Conservation (phyloP, 1,140 invertebrate species). For the Cydia strobilella region DNA sequence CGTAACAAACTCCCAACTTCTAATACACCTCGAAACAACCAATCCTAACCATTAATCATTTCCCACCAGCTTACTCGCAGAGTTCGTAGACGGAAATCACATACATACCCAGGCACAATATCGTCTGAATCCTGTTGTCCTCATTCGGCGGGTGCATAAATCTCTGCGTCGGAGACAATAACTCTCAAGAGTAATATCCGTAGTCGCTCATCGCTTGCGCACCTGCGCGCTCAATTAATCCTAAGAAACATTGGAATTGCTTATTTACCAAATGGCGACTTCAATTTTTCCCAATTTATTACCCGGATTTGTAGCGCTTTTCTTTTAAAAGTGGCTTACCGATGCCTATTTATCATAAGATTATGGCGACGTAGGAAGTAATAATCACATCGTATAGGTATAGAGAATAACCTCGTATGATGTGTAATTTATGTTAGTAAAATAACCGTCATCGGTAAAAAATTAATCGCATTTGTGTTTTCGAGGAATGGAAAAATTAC, state of each 20-base stretch:
- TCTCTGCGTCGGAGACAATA: constrained; percentile 5
- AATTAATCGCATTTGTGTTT: too few species aligned
- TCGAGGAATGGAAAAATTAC: too few species aligned
- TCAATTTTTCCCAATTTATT: neutral
- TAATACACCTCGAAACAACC: too few species aligned
- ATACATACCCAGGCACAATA: neutral
- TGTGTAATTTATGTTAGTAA: neutral
- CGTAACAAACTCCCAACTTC: too few species aligned
- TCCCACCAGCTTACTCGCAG: neutral
- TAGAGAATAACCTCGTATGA: too few species aligned
- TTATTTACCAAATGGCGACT: neutral
- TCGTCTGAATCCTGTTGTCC: neutral
- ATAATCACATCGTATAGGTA: too few species aligned
- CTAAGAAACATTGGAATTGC: neutral
- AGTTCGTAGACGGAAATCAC: neutral
- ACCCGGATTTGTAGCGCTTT: neutral
- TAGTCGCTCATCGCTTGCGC: constrained; percentile 11
- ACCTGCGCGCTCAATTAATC: constrained; percentile 4
- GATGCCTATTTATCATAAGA: neutral
- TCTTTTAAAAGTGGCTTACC: neutral
- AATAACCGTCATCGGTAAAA: too few species aligned
- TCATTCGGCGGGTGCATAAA: neutral
- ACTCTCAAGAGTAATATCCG: neutral
- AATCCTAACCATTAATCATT: neutral
- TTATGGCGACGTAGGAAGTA: neutral